Evolutionary conservation across 2,797 vertebrate genomes (phyloP).

Genomic region (Etheostoma nigrum): DNA sequence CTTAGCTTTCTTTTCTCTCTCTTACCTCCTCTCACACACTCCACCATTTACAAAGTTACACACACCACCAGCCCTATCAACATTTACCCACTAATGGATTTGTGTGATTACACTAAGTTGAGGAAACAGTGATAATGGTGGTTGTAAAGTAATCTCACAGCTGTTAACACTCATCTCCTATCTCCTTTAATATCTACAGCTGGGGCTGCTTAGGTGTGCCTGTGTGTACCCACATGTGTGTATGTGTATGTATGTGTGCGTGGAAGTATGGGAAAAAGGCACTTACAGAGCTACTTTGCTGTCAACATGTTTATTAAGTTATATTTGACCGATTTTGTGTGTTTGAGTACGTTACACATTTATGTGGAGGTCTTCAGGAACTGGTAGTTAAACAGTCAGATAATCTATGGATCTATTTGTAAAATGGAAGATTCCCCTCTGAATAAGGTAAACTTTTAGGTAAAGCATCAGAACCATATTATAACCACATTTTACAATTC

Average conservation of each 20-base stretch:
- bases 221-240: constrained; percentile 9
- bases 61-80: constrained; percentile 40
- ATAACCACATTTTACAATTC: too few species aligned
- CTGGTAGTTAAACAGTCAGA: background rate
- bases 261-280: background rate
- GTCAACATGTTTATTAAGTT: background rate
- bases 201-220: constrained; percentile 47
- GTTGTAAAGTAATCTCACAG: constrained; percentile 70
- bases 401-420: background rate
- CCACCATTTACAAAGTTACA: constrained; percentile 30
- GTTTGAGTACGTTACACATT: background rate
- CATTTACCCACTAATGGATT: constrained; percentile 65
- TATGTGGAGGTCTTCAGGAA: background rate
- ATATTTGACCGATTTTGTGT: background rate
- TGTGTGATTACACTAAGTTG: constrained; percentile 66
- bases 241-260: constrained; percentile 4
- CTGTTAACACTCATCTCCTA: constrained; percentile 65
- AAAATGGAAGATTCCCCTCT: background rate
- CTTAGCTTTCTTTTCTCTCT: constrained; percentile 20
- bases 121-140: constrained; percentile 66
- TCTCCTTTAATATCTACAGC: constrained; percentile 67
- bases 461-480: background rate
- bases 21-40: constrained; percentile 10
- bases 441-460: background rate
- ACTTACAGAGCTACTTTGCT: constrained; percentile 12